Percentiles rank a stretch among this genome's conserved stretches.
phyloP scores from a whole-genome alignment of 2,888 invertebrate genomes.

The Heteropelma amictum region DNA sequence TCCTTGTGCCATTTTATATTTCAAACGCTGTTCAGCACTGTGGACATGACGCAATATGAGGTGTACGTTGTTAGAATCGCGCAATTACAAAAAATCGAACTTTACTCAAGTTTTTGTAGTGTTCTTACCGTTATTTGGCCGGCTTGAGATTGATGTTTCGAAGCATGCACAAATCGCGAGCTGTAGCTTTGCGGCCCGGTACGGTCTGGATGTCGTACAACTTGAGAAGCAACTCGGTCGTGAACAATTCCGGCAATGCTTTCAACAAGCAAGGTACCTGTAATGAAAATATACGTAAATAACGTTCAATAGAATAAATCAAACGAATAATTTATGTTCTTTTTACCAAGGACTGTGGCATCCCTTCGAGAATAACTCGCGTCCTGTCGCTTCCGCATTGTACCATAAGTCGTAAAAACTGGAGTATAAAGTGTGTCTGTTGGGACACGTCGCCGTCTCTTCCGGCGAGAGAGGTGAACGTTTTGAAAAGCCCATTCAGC shows the following conservation, averaged over 20 bases:
- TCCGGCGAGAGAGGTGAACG: conserved; percentile 85
- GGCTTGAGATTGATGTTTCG: conserved; percentile 87
- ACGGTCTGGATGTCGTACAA: conserved; percentile 88
- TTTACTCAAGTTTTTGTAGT: too few relatives aligned
- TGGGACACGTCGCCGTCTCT: conserved; percentile 89
- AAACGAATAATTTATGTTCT: conserved; percentile 7
- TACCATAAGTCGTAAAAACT: conserved; percentile 87
- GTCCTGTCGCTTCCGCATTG: conserved; percentile 87
- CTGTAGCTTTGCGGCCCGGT: conserved; percentile 90
- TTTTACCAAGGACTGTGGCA: conserved; percentile 84
- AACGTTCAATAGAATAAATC: not conserved
- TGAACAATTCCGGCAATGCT: conserved; percentile 88
- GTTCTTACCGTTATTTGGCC: conserved; percentile 70
- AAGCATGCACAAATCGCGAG: conserved; percentile 91
- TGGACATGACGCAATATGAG: too few relatives aligned
- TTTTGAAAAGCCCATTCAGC: conserved; percentile 84
- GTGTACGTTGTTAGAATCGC: not conserved
- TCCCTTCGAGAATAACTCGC: conserved; percentile 85
- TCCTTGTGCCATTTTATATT: too few relatives aligned
- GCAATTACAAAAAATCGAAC: not conserved
- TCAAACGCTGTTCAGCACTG: too few relatives aligned
- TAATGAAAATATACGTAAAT: conserved; percentile 31
- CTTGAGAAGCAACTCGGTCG: conserved; percentile 85
- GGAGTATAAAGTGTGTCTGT: conserved; percentile 89
- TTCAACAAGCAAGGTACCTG: conserved; percentile 88